Base-by-base conservation (phyloP, 2,113 vertebrate species). In the Geococcyx californianus region DNA sequence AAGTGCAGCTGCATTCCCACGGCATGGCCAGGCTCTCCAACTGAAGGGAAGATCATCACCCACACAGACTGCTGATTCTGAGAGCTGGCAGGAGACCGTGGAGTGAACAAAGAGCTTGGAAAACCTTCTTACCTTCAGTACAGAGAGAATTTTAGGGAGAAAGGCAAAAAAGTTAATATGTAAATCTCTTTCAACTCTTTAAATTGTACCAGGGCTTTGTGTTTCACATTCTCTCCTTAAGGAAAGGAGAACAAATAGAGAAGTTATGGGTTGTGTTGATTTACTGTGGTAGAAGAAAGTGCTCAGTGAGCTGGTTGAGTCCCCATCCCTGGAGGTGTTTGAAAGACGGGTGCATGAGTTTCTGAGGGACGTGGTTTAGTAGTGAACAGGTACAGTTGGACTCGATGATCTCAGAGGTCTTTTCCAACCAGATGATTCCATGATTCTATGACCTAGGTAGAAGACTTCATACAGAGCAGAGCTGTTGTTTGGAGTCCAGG, bases 391-490 rank as follows among this genome's bases (percentile, higher is more conserved):
- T n/a, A n/a, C n/a, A n/a, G n/a, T n/a, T n/a, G n/a, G n/a, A n/a
- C n/a, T n/a, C n/a, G n/a, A n/a, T n/a, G n/a, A n/a, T n/a, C n/a
- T n/a, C n/a, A n/a, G n/a, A n/a, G n/a, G n/a, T n/a, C n/a, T n/a
- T n/a, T n/a, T n/a, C n/a, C n/a, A n/a, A n/a, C n/a, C n/a, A n/a
- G n/a, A n/a, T n/a, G n/a, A n/a, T n/a, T n/a, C n/a, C n/a, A n/a
- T n/a, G n/a, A n/a, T n/a, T n/a, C n/a, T n/a, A n/a, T 77, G 31
- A 59, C 42, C 42, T n/a, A 1, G 0, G 56, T 8, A 45, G 51
- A n/a, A 7, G 28, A 44, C 26, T 18, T 52, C 51, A 24, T 7
- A 2, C 11, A 33, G 55, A 77, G 25, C 3, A 19, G 36, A 70
- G 47, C 60, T 60, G 10, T 63, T 1, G 0, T 33, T 59, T 6